phyloP scores from a whole-genome alignment of 2,888 invertebrate species.

The Cotesia congregata region DNA sequence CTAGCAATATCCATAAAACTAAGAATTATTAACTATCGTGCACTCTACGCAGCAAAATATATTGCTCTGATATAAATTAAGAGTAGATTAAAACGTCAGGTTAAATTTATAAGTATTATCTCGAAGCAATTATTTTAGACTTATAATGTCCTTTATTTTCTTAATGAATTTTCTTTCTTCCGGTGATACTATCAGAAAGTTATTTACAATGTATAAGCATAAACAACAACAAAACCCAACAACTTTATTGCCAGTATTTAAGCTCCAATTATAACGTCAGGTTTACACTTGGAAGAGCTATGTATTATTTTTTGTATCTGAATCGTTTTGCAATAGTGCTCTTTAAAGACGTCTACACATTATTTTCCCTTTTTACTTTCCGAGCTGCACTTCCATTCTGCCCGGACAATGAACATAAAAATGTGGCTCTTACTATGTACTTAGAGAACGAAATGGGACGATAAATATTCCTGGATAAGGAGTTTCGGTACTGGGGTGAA shows the following conservation, averaged over 20 bases:
- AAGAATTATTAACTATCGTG: no score
- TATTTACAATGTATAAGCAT: background rate
- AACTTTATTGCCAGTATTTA: constrained; percentile 29
- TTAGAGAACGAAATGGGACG: constrained; percentile 57
- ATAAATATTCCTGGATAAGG: constrained; percentile 58
- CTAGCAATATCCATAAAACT: no score
- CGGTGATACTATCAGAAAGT: background rate
- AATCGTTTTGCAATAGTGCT: constrained; percentile 25
- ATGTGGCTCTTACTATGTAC: constrained; percentile 57
- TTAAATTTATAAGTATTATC: background rate
- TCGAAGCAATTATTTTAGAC: background rate
- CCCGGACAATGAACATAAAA: constrained; percentile 53
- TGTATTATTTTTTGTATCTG: constrained; percentile 24
- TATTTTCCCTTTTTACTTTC: constrained; percentile 32
- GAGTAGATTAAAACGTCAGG: background rate
- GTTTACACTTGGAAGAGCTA: background rate
- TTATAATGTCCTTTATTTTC: background rate
- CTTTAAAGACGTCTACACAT: constrained; percentile 23
- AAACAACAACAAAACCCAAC: background rate
- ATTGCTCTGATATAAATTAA: background rate
- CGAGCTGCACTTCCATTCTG: constrained; percentile 35
- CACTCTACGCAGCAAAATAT: no score
- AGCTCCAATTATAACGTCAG: constrained; percentile 28
- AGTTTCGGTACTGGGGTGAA: constrained; percentile 29
- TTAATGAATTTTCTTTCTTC: constrained; percentile 1